Base-by-base conservation (phyloP, 2,113 vertebrate genomes). In the Tragelaphus scriptus region DNA sequence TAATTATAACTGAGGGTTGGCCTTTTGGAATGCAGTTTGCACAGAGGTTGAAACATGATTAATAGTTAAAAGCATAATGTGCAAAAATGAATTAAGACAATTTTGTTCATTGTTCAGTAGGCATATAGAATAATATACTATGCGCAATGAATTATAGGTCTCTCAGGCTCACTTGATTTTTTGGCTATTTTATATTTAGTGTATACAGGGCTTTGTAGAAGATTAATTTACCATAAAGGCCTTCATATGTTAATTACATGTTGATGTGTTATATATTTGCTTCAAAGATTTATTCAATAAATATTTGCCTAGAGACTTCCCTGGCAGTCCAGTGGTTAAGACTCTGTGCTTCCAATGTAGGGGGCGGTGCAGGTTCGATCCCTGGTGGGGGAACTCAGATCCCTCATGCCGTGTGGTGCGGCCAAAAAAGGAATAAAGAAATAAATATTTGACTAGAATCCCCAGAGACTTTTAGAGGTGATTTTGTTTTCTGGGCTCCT, bases 1-100 rank as follows among this genome's bases (percentile, higher is more conserved):
- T 98, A 98, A 98, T 97, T 98, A 99, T 98, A 99, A 98, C 99
- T 99, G 98, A 99, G 98, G 97, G 98, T 99, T 99, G 98, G 98
- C 97, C 97, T 96, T 98, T 96, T 97, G 98, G 94, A 98, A 98
- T 99, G 99, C 98, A 98, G 8, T 98, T 99, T 99, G 98, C 98
- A 99, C 6, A 98, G 97, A 96, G 91, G 98, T 98, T 88, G 58
- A 94, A 98, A 98, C 81, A 82, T 95, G 61, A 96, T 97, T 98
- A 79, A 92, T 97, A 97, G 96, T 98, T 98, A 96, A 8, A 7
- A 97, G 65, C 94, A 88, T 94, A 94, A 94, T 96, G 91, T 97
- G 97, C 96, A 97, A 95, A 98, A 98, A 97, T 97, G 96, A 98
- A 98, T 98, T 98, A 95, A 98, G 97, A 97, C 98, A 56, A 96